Evolutionary conservation across 2,113 vertebrate genomes (phyloP).

Genomic region (Onychostruthus taczanowskii): DNA sequence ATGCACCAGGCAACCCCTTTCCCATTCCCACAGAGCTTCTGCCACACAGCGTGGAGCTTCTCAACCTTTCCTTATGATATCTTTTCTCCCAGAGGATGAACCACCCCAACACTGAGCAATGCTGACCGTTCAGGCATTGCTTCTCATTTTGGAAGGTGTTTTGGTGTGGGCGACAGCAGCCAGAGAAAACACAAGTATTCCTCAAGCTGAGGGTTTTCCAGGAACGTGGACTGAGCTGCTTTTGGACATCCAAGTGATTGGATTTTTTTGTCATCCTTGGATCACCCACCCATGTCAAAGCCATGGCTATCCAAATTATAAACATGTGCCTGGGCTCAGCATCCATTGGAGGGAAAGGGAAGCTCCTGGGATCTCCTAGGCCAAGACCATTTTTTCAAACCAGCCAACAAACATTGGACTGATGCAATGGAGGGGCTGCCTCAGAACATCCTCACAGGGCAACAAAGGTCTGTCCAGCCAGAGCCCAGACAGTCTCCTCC

Average conservation of each 20-base stretch:
- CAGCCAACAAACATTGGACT: not conserved
- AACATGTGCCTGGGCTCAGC: not conserved
- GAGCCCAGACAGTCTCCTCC: not conserved
- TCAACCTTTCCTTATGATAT: not conserved
- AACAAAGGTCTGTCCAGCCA: not conserved
- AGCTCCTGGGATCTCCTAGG: not conserved
- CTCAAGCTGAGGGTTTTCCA: not conserved
- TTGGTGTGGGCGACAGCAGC: not conserved
- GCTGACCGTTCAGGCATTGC: not conserved
- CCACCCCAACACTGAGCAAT: not conserved
- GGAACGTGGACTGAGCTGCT: not conserved
- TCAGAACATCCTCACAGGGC: not conserved
- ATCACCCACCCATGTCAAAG: not conserved
- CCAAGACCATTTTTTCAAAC: not conserved
- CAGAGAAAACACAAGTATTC: not conserved
- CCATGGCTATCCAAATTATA: not conserved
- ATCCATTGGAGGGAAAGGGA: not conserved
- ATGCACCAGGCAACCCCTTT: not conserved
- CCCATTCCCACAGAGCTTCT: fast-evolving
- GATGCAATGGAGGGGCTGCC: not conserved
- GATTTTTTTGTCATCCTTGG: not conserved
- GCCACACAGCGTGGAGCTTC: not conserved
- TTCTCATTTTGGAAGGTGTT: not conserved
- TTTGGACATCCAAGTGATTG: not conserved
- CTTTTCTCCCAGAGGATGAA: not conserved